These are phyloP conservation scores for Onychomys torridus DNA, from an alignment of 2,797 vertebrate species.

Conservation along the genomic window DNA sequence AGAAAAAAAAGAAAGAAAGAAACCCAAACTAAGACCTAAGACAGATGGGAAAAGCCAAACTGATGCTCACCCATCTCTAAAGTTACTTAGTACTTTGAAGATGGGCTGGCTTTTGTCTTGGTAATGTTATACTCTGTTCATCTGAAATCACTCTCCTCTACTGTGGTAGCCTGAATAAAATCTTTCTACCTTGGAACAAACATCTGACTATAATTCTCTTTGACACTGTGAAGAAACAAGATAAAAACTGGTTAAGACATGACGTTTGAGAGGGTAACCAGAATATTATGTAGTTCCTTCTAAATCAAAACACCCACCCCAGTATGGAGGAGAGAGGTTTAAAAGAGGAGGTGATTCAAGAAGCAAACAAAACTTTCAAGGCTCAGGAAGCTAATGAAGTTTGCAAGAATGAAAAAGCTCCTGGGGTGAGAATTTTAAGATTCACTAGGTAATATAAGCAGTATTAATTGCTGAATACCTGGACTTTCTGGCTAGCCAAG, in stretches of 20 bases:
- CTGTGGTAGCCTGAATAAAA: conserved; percentile 34
- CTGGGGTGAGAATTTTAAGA: not conserved
- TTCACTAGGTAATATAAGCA: not conserved
- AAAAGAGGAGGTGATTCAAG: not conserved
- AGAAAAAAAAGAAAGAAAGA: too few species aligned
- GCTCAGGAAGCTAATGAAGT: not conserved
- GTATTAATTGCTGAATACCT: not conserved
- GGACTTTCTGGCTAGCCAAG: not conserved
- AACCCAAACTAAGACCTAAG: not conserved
- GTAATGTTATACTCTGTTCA: conserved; percentile 9
- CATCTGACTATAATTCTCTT: conserved; percentile 38
- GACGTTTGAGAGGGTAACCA: not conserved
- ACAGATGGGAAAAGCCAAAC: not conserved
- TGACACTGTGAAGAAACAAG: conserved; percentile 1
- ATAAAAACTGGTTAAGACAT: conserved; percentile 32
- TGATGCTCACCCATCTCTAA: not conserved
- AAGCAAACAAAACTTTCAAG: not conserved
- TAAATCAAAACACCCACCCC: not conserved
- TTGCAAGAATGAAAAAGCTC: not conserved
- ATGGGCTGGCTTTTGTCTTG: conserved; percentile 20
- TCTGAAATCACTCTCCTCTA: not conserved
- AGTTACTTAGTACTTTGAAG: conserved; percentile 11
- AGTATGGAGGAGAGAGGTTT: not conserved
- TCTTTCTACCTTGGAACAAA: conserved; percentile 39
- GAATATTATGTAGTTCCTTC: not conserved